Conservation (phyloP, 2,888 invertebrate genomes). For the Cataglyphis livida region DNA sequence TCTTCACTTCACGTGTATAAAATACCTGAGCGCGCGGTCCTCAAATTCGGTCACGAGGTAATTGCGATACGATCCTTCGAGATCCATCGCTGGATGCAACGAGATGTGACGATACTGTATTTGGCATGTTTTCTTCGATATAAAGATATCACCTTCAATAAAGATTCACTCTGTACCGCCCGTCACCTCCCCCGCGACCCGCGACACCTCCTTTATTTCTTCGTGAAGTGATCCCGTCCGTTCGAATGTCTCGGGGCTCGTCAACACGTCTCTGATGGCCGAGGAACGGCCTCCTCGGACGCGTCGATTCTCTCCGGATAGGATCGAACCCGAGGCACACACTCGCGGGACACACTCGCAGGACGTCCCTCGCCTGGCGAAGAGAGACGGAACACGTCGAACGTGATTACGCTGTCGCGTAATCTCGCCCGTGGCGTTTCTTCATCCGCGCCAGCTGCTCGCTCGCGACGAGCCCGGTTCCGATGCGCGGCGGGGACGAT, state of each 20-base stretch:
- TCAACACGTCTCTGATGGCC: background rate
- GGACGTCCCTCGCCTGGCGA: background rate
- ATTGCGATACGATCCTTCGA: constrained; percentile 44
- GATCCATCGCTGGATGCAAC: constrained; percentile 33
- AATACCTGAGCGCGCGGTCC: constrained; percentile 35
- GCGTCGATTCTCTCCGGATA: background rate
- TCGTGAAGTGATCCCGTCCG: constrained; percentile 43
- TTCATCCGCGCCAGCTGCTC: background rate
- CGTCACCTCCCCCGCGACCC: constrained; percentile 37
- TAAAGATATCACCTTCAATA: constrained; percentile 40
- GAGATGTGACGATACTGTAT: constrained; percentile 65
- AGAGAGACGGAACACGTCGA: background rate
- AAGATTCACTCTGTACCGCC: constrained; percentile 55
- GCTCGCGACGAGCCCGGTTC: background rate
- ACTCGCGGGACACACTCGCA: constrained; percentile 6
- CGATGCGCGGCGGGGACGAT: constrained; percentile 12
- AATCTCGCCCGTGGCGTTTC: constrained; percentile 20
- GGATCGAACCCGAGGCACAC: background rate
- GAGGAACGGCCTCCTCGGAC: background rate
- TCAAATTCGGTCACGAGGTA: constrained; percentile 49
- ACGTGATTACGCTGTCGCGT: constrained; percentile 3
- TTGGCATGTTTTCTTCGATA: constrained; percentile 68
- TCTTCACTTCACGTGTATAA: constrained; percentile 1
- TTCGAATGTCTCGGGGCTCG: background rate
- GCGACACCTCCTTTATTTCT: constrained; percentile 46